A percentile compares a stretch with the other conserved stretches of the same genome.
Conservation (phyloP, 2,888 invertebrate species). For the Drosophila falleni region DNA sequence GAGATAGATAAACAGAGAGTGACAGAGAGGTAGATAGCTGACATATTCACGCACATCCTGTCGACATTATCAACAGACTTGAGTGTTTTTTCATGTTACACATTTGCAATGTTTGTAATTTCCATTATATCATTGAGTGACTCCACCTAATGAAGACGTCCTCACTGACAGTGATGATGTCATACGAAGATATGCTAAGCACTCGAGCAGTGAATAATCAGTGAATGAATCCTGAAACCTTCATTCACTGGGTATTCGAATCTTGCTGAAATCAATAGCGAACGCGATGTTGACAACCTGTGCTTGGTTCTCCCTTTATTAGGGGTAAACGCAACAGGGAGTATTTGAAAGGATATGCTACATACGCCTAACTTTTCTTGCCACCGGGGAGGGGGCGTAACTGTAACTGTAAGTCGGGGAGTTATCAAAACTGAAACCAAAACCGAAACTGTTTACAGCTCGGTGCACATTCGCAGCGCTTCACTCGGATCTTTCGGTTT, state of each 20-base stretch:
- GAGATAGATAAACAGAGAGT: neutral
- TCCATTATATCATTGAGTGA: constrained; percentile 34
- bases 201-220: neutral
- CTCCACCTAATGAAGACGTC: constrained; percentile 44
- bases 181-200: constrained; percentile 24
- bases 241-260: constrained; percentile 8
- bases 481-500: constrained; percentile 46
- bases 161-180: constrained; percentile 37
- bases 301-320: constrained; percentile 23
- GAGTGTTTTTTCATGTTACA: constrained; percentile 71
- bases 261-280: constrained; percentile 56
- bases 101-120: constrained; percentile 54
- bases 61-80: constrained; percentile 47
- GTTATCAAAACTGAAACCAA: constrained; percentile 36
- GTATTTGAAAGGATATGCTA: constrained; percentile 13
- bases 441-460: constrained; percentile 57
- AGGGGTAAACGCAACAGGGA: constrained; percentile 26
- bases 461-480: constrained; percentile 45
- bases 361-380: neutral
- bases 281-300: constrained; percentile 59
- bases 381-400: neutral
- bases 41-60: constrained; percentile 58
- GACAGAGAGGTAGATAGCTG: constrained; percentile 6
- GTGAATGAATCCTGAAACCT: constrained; percentile 5
- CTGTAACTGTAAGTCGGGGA: constrained; percentile 41